A percentile compares a stretch with the other conserved stretches of the same genome.
These are phyloP conservation scores for Ascaphus truei DNA, from an alignment of 2,113 vertebrate species.

Conservation along the genomic window DNA sequence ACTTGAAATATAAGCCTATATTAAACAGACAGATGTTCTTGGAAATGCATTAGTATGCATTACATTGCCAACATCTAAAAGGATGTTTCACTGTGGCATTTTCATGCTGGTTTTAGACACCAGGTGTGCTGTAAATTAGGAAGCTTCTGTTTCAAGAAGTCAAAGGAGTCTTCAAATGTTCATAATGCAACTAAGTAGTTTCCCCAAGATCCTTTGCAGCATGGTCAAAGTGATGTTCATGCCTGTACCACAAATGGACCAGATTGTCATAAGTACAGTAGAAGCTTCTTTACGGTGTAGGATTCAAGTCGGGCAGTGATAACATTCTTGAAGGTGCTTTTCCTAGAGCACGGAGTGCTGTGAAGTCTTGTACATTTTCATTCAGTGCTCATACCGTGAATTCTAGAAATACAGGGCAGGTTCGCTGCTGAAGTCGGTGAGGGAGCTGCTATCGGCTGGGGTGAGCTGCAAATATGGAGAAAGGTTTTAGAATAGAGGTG, in stretches of 20 bases:
- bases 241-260: neutral
- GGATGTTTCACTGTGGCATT: too few species aligned
- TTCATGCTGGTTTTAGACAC: too few species aligned
- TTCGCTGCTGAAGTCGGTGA: constrained; percentile 91
- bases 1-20: too few species aligned
- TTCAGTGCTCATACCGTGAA: neutral
- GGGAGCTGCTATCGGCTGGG: constrained; percentile 76
- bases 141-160: too few species aligned
- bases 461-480: constrained; percentile 72
- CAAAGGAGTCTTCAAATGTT: too few species aligned
- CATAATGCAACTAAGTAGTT: neutral
- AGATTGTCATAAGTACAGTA: too few species aligned
- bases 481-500: neutral
- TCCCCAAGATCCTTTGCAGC: neutral
- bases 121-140: too few species aligned
- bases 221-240: neutral
- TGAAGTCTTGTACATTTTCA: too few species aligned
- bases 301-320: constrained; percentile 11
- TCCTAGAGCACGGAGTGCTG: neutral
- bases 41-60: too few species aligned
- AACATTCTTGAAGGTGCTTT: neutral
- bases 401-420: constrained; percentile 92
- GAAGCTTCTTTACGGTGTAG: too few species aligned
- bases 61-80: too few species aligned
- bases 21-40: too few species aligned